phyloP scores from a whole-genome alignment of 2,888 invertebrate species.

The Phrixothrix hirtus region DNA sequence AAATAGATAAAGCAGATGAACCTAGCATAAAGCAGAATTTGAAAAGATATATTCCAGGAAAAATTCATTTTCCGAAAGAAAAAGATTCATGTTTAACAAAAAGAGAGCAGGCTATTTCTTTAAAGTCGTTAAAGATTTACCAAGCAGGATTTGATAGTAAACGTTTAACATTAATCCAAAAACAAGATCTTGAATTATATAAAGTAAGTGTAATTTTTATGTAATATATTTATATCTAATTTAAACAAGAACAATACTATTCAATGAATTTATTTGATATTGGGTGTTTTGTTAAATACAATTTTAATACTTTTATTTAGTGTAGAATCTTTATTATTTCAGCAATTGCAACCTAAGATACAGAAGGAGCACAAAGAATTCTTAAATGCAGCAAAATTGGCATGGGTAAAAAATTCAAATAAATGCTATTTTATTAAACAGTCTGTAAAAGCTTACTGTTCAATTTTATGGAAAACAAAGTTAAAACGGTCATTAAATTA shows the following conservation, averaged over 20 bases:
- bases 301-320: constrained; percentile 1
- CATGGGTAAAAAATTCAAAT: constrained; percentile 26
- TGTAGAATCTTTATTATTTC: constrained; percentile 1
- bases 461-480: constrained; percentile 35
- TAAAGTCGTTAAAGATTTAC: constrained; percentile 36
- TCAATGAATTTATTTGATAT: too few relatives aligned
- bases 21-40: neutral
- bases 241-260: too few relatives aligned
- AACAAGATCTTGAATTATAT: constrained; percentile 31
- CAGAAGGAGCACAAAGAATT: constrained; percentile 36
- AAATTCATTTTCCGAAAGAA: constrained; percentile 19
- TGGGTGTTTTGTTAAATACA: too few relatives aligned
- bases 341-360: constrained; percentile 36
- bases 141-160: constrained; percentile 32
- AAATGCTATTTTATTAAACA: constrained; percentile 12
- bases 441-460: constrained; percentile 21
- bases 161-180: constrained; percentile 27
- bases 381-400: constrained; percentile 24
- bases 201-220: too few relatives aligned
- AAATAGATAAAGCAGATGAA: neutral
- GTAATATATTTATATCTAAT: too few relatives aligned
- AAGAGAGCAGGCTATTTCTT: constrained; percentile 33
- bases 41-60: constrained; percentile 53
- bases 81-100: constrained; percentile 25
- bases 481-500: constrained; percentile 34